Base-by-base conservation (phyloP, 2,113 vertebrate species). In the Ramphastos sulfuratus region DNA sequence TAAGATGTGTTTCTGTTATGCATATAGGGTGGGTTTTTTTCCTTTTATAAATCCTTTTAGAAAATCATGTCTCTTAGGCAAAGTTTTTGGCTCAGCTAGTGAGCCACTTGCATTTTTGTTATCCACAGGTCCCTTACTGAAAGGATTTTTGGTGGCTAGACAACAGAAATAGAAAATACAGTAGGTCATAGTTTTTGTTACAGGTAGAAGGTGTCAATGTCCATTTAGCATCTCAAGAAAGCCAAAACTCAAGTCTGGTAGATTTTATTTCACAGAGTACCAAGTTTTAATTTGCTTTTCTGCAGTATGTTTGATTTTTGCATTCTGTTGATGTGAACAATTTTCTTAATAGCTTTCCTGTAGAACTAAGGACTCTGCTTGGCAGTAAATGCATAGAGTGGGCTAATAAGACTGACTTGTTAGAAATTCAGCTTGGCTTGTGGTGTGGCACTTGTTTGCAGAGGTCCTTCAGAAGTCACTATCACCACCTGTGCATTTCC, bases 1-100 rank as follows among this genome's bases (percentile, higher is more conserved):
- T 8, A 5, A 27, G 56, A 31, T 0, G 0, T 0, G 8, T 10
- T 59, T 28, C 37, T 61, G 54, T 15, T 55, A 58, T 21, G 37
- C 3, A 1, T 16, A 5, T 4, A 10, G 37, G 17, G 37, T 44
- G 30, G 2, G 2, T 0, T 1, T 19, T 59, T 52, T 30, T 44
- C 27, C 33, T 72, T 20, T 72, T n/a, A 10, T 0, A 13, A 39
- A 21, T 50, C 55, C 14, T 63, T 24, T 63, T 60, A 50, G n/a
- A 52, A 35, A 46, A 15, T 56, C 4, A 0, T 2, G 5, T 21
- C 9, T 39, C n/a, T 44, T 39, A 37, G 67, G 20, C 16, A 7
- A 42, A 23, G 21, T 2, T 56, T 75, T 72, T 61, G 37, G 39
- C 37, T 84, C 1, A 0, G 28, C 6, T 54, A 9, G 16, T 21